A percentile compares a stretch with the other conserved stretches of the same genome.
Conservation (phyloP, 2,113 vertebrate genomes). For the Esox niger region DNA sequence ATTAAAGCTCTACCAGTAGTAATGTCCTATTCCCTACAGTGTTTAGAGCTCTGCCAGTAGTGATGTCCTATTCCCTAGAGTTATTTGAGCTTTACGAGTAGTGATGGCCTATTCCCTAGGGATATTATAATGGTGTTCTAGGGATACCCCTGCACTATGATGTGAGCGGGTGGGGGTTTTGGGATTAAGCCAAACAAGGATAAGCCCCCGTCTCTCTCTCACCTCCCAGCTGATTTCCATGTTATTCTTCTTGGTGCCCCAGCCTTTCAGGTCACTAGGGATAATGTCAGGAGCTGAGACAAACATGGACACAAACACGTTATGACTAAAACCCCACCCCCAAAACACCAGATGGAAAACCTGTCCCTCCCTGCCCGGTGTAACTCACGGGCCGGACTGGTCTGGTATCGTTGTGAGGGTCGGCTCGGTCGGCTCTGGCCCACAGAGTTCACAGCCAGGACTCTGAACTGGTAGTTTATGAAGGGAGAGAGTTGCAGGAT, state of each 20-base stretch:
- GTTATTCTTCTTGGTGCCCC: constrained; percentile 87
- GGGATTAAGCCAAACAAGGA: no score
- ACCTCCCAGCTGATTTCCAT: constrained; percentile 98
- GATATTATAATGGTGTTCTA: no score
- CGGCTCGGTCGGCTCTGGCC: constrained; percentile 86
- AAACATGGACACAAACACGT: constrained; percentile 28
- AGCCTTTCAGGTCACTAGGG: constrained; percentile 82
- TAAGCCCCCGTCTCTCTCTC: constrained; percentile 23
- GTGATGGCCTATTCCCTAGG: no score
- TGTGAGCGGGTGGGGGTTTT: no score
- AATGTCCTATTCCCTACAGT: no score
- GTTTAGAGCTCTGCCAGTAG: no score
- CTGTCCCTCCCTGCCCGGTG: background rate
- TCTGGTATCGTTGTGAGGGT: constrained; percentile 86
- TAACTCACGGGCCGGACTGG: constrained; percentile 85
- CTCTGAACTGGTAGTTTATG: constrained; percentile 94
- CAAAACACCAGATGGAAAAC: background rate
- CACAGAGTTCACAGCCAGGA: constrained; percentile 88
- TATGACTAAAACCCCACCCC: background rate
- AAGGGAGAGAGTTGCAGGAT: constrained; percentile 85
- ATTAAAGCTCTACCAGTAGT: no score
- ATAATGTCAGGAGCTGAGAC: constrained; percentile 86
- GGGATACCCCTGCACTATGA: no score
- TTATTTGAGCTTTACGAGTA: no score
- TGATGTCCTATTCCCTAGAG: no score